Evolutionary conservation across 2,888 invertebrate genomes (phyloP).

Genomic region (Lycocerus yunnanus): DNA sequence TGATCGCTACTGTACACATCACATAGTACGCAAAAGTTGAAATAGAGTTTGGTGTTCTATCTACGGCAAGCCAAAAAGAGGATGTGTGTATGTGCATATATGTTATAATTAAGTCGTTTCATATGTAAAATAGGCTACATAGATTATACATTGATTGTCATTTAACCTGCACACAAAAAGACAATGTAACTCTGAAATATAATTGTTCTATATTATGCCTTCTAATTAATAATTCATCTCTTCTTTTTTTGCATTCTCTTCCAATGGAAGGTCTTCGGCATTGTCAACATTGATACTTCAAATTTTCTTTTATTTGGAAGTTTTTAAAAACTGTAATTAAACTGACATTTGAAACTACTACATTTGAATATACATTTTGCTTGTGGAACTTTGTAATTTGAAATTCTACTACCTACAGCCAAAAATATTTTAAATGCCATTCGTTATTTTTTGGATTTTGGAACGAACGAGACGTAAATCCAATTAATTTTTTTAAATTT

Average conservation of each 20-base stretch:
- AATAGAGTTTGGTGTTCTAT: constrained; percentile 13
- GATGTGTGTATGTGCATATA: constrained; percentile 22
- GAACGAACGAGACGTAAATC: too few species aligned
- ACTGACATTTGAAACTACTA: neutral
- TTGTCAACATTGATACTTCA: too few species aligned
- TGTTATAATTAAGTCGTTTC: constrained; percentile 30
- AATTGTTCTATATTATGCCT: neutral
- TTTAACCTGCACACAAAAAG: constrained; percentile 8
- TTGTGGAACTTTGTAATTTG: neutral
- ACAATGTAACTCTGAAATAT: neutral
- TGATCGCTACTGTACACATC: too few species aligned
- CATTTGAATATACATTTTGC: neutral
- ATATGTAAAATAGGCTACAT: constrained; percentile 27
- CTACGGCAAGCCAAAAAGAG: constrained; percentile 14
- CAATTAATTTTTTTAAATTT: too few species aligned
- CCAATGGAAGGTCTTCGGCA: too few species aligned
- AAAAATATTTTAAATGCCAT: neutral
- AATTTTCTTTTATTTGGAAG: neutral
- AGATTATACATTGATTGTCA: constrained; percentile 20
- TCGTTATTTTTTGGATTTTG: neutral
- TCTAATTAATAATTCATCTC: neutral
- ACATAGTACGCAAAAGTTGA: constrained; percentile 18
- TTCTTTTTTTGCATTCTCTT: too few species aligned
- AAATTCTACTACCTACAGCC: neutral
- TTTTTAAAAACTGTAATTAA: neutral